phyloP scores from a whole-genome alignment of 2,888 invertebrate genomes.

The Pristionchus arcanus region DNA sequence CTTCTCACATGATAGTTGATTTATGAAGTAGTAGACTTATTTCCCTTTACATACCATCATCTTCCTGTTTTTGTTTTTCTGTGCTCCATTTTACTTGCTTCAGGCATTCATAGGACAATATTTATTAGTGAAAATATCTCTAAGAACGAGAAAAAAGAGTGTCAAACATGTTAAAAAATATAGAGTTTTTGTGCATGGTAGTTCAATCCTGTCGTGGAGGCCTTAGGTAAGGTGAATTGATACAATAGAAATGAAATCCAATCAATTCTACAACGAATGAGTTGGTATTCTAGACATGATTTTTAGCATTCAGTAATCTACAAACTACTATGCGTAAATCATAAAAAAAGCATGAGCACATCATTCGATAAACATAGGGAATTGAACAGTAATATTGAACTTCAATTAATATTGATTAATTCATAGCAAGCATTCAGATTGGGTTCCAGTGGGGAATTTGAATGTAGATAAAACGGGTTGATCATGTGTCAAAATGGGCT shows the following conservation, averaged over 20 bases:
- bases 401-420: slow-evolving; percentile 15
- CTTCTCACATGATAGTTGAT: too few relatives aligned
- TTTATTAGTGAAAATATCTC: slow-evolving; percentile 37
- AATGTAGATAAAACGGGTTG: background rate
- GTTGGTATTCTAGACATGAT: background rate
- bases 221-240: background rate
- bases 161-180: background rate
- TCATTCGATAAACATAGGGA: slow-evolving; percentile 23
- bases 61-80: background rate
- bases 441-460: background rate
- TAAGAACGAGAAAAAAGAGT: background rate
- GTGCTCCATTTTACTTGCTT: background rate
- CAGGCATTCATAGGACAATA: slow-evolving; percentile 9
- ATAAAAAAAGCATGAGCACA: background rate
- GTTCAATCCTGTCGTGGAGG: background rate
- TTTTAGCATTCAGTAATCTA: background rate
- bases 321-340: slow-evolving; percentile 27
- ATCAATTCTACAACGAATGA: background rate
- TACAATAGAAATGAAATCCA: background rate
- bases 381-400: background rate
- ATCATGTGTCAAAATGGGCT: background rate
- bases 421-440: background rate
- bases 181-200: background rate
- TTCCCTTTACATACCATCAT: too few relatives aligned
- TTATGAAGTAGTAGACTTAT: too few relatives aligned